Evolutionary conservation across 2,888 invertebrate genomes (phyloP).

Genomic region (Agrilus biguttatus): DNA sequence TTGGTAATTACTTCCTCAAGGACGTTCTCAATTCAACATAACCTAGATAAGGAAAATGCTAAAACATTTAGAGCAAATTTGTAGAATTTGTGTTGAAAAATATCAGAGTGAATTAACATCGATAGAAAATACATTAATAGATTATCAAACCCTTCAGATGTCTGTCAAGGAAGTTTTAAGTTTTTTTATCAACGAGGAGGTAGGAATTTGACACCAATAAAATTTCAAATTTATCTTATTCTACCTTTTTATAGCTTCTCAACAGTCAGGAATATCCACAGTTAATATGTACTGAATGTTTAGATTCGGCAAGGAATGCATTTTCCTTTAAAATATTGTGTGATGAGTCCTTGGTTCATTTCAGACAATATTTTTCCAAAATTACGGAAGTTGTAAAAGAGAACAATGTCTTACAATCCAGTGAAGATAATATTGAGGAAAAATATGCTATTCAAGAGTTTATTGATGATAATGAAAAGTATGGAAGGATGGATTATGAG

Average conservation of each 20-base stretch:
- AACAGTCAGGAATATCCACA: constrained; percentile 3
- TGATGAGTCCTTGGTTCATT: constrained; percentile 10
- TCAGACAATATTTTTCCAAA: constrained; percentile 6
- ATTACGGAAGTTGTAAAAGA: neutral
- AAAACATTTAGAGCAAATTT: too few species aligned
- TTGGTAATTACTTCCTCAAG: too few species aligned
- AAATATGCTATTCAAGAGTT: constrained; percentile 1
- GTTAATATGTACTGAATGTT: constrained; percentile 16
- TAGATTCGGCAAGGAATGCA: constrained; percentile 14
- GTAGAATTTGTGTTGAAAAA: too few species aligned
- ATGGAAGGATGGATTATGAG: neutral
- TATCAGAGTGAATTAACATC: too few species aligned
- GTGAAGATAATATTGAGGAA: neutral
- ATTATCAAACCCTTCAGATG: too few species aligned
- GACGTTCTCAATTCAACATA: too few species aligned
- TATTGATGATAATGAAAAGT: neutral
- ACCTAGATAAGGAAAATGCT: too few species aligned
- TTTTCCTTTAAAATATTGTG: constrained; percentile 20
- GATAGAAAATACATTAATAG: too few species aligned
- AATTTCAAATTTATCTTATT: too few species aligned
- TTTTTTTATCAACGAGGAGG: too few species aligned
- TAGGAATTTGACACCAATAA: too few species aligned
- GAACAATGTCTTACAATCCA: neutral
- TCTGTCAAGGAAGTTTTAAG: too few species aligned
- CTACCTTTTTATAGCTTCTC: neutral